Base-by-base conservation (phyloP, 1,140 invertebrate genomes). In the Aphelenchoides avenae region DNA sequence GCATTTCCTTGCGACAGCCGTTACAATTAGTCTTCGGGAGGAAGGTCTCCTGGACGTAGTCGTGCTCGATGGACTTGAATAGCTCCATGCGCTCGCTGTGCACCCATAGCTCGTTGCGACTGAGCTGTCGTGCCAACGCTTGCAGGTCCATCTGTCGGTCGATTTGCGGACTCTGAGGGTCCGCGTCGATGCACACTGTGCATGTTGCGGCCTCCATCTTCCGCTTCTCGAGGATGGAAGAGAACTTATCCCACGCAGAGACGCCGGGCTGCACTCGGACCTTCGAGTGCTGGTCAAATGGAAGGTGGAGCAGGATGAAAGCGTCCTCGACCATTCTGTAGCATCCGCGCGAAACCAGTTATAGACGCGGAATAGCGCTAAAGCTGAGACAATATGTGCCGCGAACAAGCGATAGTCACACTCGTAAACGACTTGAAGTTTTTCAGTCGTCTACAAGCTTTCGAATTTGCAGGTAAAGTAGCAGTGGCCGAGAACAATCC, bases 281-380 rank as follows among this genome's bases (percentile, higher is more conserved):
- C 39, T 71, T 68, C 13, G 65, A 71, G 30, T 71, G 65, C 42
- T 68, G 63, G 18, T 55, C 46, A 44, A 68, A 68, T 4, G 65
- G 65, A 15, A 68, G 43, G 51, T 68, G 65, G 7, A 68, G 44
- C 15, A 71, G 43, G 27, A 68, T 67, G 18, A 67, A 27, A 9
- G 40, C 36, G 26, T 46, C n/a, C n/a, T n/a, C n/a, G n/a, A n/a
- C n/a, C n/a, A n/a, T n/a, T n/a, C n/a, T n/a, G n/a, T n/a, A n/a
- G n/a, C n/a, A n/a, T n/a, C n/a, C n/a, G n/a, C n/a, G n/a, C n/a
- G n/a, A n/a, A n/a, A n/a, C n/a, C n/a, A n/a, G n/a, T n/a, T n/a
- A n/a, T n/a, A n/a, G n/a, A n/a, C n/a, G n/a, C n/a, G n/a, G n/a
- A n/a, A n/a, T n/a, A n/a, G n/a, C n/a, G n/a, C n/a, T n/a, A n/a